Evolutionary conservation across 1,140 invertebrate species (phyloP), one percentile per base, ranked within the genome.

Genomic region (Gonioctena quinquepunctata): DNA sequence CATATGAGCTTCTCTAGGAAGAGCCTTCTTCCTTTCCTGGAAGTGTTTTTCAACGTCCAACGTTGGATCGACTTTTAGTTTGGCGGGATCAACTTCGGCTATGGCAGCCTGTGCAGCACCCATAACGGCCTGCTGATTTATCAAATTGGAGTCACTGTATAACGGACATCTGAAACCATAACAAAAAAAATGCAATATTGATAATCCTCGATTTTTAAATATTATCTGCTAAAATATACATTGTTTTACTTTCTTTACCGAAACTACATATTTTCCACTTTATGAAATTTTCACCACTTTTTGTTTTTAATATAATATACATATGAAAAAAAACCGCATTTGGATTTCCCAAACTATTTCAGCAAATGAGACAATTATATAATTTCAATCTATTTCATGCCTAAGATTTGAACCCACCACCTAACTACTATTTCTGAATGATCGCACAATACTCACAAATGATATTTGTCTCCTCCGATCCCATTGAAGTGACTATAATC

Each of bases 401-500:
- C n/a, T n/a, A n/a, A n/a, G n/a, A n/a, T n/a, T n/a, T n/a, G n/a
- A n/a, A n/a, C n/a, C n/a, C n/a, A n/a, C n/a, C n/a, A n/a, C n/a
- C n/a, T n/a, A n/a, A n/a, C n/a, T n/a, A n/a, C n/a, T n/a, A n/a
- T n/a, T n/a, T n/a, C n/a, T n/a, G n/a, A n/a, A n/a, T n/a, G n/a
- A n/a, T n/a, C n/a, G n/a, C n/a, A 48, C 25, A 2, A 61, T 63
- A 68, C 78, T 77, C 74, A 79, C 78, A 76, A 68, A 27, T 80
- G 16, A 26, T 57, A 42, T 21, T 75, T 68, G 26, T 71, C 66
- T 2, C 80, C 80, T 50, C 84, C 84, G 72, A 85, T 79, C 21
- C 84, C 84, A 69, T 85, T 82, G 76, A 92, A 92, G 80, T 91
- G 91, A 2, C 74, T 68, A 75, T 92, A 91, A 77, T 86, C 84